These are phyloP conservation scores for Polypedilum pembai DNA, from an alignment of 1,140 invertebrate genomes.

Conservation along the genomic window DNA sequence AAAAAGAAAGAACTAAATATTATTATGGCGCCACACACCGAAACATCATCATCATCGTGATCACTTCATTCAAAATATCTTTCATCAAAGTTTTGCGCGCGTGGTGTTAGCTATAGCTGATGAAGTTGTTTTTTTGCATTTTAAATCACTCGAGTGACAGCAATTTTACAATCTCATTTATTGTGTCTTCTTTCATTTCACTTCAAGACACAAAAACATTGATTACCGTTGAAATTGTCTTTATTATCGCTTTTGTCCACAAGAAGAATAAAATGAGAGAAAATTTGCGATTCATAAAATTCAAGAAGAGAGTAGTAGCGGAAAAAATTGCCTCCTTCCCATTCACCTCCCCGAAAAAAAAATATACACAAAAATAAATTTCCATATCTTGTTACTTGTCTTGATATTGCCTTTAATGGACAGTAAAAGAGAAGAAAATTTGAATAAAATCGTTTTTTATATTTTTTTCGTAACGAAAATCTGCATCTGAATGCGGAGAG, in stretches of 20 bases:
- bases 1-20: neutral
- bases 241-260: constrained; percentile 5
- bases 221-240: constrained; percentile 24
- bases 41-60: neutral
- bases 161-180: constrained; percentile 14
- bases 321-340: constrained; percentile 6
- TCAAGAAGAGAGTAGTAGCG: neutral
- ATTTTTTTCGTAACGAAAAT: neutral
- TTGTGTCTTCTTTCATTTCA: neutral
- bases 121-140: constrained; percentile 5
- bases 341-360: too few relatives aligned
- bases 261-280: neutral
- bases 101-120: neutral
- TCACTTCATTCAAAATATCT: neutral
- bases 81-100: neutral
- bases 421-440: neutral
- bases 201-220: neutral
- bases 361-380: neutral
- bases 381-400: neutral
- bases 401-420: neutral
- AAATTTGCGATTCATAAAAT: constrained; percentile 24
- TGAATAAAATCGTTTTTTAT: constrained; percentile 14
- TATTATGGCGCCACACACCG: constrained; percentile 23
- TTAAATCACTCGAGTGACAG: neutral
- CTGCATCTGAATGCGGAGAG: neutral